Percentiles rank a stretch among this genome's conserved stretches.
phyloP scores from a whole-genome alignment of 2,113 vertebrate genomes.

The Siphamia tubifer region DNA sequence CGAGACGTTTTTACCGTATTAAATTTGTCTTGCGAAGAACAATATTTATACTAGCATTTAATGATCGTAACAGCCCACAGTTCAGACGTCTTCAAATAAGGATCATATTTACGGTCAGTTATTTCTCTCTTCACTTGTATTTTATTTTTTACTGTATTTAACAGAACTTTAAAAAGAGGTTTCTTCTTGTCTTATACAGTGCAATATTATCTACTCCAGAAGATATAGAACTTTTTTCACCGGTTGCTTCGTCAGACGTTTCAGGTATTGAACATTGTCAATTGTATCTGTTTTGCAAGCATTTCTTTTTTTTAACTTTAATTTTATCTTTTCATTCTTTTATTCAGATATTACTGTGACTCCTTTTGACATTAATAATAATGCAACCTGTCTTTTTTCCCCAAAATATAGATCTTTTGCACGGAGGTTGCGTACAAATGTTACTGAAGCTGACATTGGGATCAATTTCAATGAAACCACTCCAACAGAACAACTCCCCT shows the following conservation, averaged over 20 bases:
- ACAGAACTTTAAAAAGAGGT: too few species aligned
- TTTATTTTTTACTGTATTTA: background rate
- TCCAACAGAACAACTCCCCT: background rate
- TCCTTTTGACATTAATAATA: background rate
- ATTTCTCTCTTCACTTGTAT: background rate
- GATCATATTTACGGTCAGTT: constrained; percentile 1
- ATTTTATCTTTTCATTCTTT: too few species aligned
- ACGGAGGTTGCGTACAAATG: rapidly evolving
- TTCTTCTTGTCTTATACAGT: too few species aligned
- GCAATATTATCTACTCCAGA: too few species aligned
- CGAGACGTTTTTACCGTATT: background rate
- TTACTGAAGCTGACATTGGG: background rate
- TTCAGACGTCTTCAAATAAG: background rate
- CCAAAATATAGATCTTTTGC: background rate
- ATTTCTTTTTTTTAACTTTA: too few species aligned
- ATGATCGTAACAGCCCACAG: background rate
- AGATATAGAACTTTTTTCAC: too few species aligned
- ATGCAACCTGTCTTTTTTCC: background rate
- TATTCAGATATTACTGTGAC: too few species aligned
- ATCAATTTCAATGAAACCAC: constrained; percentile 19
- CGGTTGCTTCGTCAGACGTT: too few species aligned
- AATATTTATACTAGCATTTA: background rate
- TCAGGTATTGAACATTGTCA: too few species aligned
- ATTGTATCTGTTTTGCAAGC: too few species aligned
- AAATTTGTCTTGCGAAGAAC: background rate